Conservation (phyloP, 2,113 vertebrate species). For the Ifrita kowaldi region DNA sequence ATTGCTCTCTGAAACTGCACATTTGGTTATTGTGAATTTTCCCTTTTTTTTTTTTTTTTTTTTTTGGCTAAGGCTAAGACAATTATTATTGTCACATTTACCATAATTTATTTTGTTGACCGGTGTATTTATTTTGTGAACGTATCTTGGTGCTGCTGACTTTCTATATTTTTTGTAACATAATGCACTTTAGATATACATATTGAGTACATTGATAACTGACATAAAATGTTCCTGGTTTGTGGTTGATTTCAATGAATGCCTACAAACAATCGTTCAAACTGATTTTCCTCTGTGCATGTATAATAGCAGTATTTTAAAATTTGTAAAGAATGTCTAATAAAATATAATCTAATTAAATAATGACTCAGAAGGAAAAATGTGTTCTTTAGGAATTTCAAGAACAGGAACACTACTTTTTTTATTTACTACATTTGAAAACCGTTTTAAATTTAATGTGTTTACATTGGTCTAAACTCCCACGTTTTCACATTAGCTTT, state of each 20-base stretch:
- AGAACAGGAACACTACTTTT: conserved; percentile 12
- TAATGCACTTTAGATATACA: conserved; percentile 98
- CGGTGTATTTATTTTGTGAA: conserved; percentile 96
- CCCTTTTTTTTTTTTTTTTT: conserved; percentile 41
- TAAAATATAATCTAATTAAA: conserved; percentile 79
- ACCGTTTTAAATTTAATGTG: conserved; percentile 19
- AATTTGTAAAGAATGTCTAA: conserved; percentile 79
- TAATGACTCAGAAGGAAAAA: conserved; percentile 31
- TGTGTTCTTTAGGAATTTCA: conserved; percentile 51
- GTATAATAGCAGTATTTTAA: conserved; percentile 78
- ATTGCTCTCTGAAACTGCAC: conserved; percentile 74
- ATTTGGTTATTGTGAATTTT: conserved; percentile 77
- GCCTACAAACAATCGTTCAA: conserved; percentile 65
- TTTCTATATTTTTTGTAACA: conserved; percentile 91
- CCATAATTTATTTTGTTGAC: conserved; percentile 92
- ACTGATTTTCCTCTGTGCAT: conserved; percentile 69
- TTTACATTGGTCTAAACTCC: conserved; percentile 46
- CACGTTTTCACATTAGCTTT: conserved; percentile 68
- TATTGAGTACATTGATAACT: conserved; percentile 76
- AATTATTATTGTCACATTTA: conserved; percentile 76
- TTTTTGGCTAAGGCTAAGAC: conserved; percentile 66
- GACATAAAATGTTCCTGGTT: conserved; percentile 71
- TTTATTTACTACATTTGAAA: conserved; percentile 52
- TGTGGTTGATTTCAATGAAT: conserved; percentile 72
- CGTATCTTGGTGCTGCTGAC: conserved; percentile 94